A percentile compares a stretch with the other conserved stretches of the same genome.
These are phyloP conservation scores for Remorina albescens DNA, from an alignment of 2,797 vertebrate species.

Conservation along the genomic window DNA sequence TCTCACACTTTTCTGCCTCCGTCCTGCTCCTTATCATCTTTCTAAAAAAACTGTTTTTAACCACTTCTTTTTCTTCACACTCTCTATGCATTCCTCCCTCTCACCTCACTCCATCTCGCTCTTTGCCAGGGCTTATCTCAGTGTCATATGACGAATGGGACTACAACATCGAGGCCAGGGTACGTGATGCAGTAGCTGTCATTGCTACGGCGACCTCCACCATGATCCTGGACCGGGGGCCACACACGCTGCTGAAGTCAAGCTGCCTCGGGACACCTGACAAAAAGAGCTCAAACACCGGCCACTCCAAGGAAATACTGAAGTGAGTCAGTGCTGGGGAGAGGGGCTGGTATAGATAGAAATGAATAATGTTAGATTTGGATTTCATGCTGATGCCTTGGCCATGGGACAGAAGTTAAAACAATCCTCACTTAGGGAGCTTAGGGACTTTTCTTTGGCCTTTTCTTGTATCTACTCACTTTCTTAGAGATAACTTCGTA, in stretches of 20 bases:
- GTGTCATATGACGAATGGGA: constrained; percentile 99
- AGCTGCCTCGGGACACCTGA: constrained; percentile 96
- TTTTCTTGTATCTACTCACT: not conserved
- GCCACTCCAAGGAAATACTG: constrained; percentile 86
- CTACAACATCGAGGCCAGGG: constrained; percentile 96
- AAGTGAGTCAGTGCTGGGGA: constrained; percentile 77
- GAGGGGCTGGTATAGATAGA: constrained; percentile 4
- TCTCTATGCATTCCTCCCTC: constrained; percentile 31
- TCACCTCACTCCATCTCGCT: constrained; percentile 47
- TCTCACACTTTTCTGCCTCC: constrained; percentile 39
- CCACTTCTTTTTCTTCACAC: not conserved
- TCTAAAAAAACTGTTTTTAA: constrained; percentile 15
- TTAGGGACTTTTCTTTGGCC: not conserved
- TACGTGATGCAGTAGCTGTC: constrained; percentile 98
- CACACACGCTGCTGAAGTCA: constrained; percentile 95
- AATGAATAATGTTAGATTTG: not conserved
- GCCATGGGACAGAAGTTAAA: not conserved
- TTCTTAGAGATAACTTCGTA: no score
- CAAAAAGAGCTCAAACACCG: constrained; percentile 86
- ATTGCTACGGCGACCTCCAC: constrained; percentile 98
- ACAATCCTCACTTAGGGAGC: no score
- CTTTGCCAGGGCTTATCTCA: constrained; percentile 90
- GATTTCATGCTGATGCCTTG: not conserved
- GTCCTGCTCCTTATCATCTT: constrained; percentile 24
- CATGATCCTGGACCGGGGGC: constrained; percentile 97